phyloP scores from a whole-genome alignment of 2,113 vertebrate species.

The Thinocorus orbignyianus region DNA sequence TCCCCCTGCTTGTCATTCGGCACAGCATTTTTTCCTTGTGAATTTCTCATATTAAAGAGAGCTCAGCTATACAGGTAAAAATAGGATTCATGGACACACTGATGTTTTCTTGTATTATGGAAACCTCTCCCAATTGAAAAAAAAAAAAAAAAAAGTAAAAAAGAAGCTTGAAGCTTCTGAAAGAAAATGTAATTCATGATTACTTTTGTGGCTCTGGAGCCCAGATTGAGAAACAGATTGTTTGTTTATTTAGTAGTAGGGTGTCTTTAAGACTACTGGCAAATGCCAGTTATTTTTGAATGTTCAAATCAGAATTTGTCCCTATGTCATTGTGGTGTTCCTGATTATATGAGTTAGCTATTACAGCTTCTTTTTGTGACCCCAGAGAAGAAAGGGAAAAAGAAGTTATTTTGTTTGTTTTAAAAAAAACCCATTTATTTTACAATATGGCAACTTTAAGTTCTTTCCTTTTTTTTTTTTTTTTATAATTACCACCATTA shows the following conservation, averaged over 20 bases:
- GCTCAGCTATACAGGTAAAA: neutral
- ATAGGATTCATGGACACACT: neutral
- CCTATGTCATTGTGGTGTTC: neutral
- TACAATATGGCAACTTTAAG: neutral
- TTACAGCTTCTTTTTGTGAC: neutral
- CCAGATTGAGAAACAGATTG: neutral
- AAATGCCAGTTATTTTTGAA: neutral
- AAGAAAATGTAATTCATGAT: neutral
- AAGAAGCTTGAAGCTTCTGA: neutral
- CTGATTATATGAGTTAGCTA: neutral
- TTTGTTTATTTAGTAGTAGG: neutral
- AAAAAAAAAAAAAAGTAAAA: neutral
- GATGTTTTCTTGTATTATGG: neutral
- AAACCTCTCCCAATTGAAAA: neutral
- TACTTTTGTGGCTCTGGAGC: neutral
- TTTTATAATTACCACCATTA: neutral
- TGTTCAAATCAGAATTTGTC: neutral
- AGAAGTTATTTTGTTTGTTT: neutral
- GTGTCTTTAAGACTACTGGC: neutral
- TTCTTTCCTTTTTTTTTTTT: neutral
- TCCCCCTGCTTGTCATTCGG: slow-evolving; percentile 1
- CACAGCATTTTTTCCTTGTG: neutral
- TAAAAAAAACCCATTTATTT: neutral
- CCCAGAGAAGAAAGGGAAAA: neutral
- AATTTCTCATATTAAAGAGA: neutral